Evolutionary conservation across 2,888 invertebrate genomes (phyloP), one percentile per base, ranked within the genome.

Genomic region (Acanthosepion pharaonis): DNA sequence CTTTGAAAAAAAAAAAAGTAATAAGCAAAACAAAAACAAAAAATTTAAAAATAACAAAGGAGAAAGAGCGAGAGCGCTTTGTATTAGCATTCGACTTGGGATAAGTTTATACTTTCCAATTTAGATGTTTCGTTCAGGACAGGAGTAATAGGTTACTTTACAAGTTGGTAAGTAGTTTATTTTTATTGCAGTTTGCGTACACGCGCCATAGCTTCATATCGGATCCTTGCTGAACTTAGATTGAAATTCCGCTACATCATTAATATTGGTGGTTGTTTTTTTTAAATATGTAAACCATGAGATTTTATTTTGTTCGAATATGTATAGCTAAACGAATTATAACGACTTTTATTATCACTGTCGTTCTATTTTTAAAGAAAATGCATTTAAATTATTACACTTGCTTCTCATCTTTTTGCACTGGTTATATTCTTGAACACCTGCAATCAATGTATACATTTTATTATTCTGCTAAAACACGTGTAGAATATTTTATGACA

Each of bases 51-150:
- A 15, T 33, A n/a, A n/a, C 8, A 33, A n/a, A n/a, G 11, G n/a
- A n/a, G 78, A 78, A 33, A 11, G 78, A n/a, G n/a, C 15, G 15
- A n/a, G 78, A 78, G 59, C n/a, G 78, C 78, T 33, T 78, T n/a
- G 78, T 78, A 78, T n/a, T 78, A n/a, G 9, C 11, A 78, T 78
- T 78, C 78, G 78, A 78, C 33, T 33, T 78, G 78, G n/a, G 78
- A 78, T 78, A 78, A 78, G 78, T 93, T 92, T 92, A 48, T 51
- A 15, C 51, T 93, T 49, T 93, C 93, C 53, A 49, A 51, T 93
- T 53, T 93, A 18, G 93, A 93, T 93, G 93, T 93, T 93, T 93
- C 51, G 93, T 53, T 53, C 20, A 51, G 93, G 93, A 93, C 93
- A 53, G 93, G 93, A 93, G 93, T 93, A 53, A 93, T 53, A 51